Base-by-base conservation (phyloP, 2,888 invertebrate species). In the Eustalomyia histrio region DNA sequence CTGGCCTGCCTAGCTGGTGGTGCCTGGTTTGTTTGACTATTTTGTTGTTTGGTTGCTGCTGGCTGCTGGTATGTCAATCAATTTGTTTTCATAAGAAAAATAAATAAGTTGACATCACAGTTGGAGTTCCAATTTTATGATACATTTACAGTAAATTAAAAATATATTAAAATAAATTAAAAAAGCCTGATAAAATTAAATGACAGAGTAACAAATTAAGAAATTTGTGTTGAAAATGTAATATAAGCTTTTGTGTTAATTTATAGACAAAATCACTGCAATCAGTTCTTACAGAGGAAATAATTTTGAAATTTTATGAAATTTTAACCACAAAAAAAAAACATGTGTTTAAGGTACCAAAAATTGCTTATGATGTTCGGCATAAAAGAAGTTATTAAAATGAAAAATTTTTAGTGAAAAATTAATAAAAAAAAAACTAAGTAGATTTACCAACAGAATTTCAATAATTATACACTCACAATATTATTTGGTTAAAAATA, bases 71-170 rank as follows among this genome's bases (percentile, higher is more conserved):
- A 69, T 71, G 75, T 80, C 80, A 80, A 75, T 80, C 80, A 79
- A 71, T 71, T 75, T 75, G 73, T 68, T 67, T 79, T 63, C 68
- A 73, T 79, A 79, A 55, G 67, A 68, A 79, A 57, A 73, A 74
- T 64, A 76, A 76, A 76, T 68, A 79, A 69, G 75, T 71, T 80
- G 65, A 67, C 61, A 71, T 67, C 80, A 52, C 80, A 72, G 80
- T 71, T 63, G 75, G 75, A 80, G 71, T 80, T 64, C 63, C 50
- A 80, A 74, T 73, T 74, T 79, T 58, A 63, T 79, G 61, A 61
- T 63, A 68, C 73, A 67, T 57, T 74, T 64, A 60, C 47, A 61
- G 43, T 60, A 60, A 78, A 68, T 76, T 64, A 76, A 55, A 47
- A 53, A 43, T 33, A 53, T 39, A 67, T 61, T 53, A 60, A 76